Evolutionary conservation across 2,113 vertebrate genomes (phyloP).

Genomic region (Sorex fumeus): DNA sequence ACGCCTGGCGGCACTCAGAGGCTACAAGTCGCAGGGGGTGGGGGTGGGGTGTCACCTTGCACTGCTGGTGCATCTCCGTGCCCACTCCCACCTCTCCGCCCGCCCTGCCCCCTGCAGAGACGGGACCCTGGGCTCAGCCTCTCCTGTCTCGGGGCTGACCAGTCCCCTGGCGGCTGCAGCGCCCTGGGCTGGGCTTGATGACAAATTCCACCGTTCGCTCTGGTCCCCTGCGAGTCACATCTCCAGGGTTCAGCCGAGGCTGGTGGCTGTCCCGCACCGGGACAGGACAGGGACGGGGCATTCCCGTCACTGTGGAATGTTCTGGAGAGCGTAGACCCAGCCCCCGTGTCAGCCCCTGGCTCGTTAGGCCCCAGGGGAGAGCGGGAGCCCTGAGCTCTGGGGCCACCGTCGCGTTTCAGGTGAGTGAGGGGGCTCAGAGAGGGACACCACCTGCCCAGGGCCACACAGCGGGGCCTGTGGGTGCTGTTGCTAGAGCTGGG

Average conservation of each 20-base stretch:
- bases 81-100: too few species aligned
- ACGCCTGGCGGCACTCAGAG: background rate
- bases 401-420: fast-evolving
- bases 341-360: too few species aligned
- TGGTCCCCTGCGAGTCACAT: background rate
- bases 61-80: background rate
- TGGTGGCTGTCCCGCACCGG: background rate
- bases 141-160: background rate
- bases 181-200: background rate
- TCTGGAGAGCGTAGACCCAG: background rate
- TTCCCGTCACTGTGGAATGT: background rate
- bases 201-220: too few species aligned
- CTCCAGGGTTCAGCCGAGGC: background rate
- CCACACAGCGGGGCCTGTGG: background rate
- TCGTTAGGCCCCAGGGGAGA: background rate
- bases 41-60: too few species aligned
- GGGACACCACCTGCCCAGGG: background rate
- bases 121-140: background rate
- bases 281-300: too few species aligned
- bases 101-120: background rate
- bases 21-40: background rate
- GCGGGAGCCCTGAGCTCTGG: background rate
- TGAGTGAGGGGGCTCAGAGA: background rate
- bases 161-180: background rate
- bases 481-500: background rate